Evolutionary conservation across 2,113 vertebrate genomes (phyloP).

Genomic region (Elephantulus edwardii): DNA sequence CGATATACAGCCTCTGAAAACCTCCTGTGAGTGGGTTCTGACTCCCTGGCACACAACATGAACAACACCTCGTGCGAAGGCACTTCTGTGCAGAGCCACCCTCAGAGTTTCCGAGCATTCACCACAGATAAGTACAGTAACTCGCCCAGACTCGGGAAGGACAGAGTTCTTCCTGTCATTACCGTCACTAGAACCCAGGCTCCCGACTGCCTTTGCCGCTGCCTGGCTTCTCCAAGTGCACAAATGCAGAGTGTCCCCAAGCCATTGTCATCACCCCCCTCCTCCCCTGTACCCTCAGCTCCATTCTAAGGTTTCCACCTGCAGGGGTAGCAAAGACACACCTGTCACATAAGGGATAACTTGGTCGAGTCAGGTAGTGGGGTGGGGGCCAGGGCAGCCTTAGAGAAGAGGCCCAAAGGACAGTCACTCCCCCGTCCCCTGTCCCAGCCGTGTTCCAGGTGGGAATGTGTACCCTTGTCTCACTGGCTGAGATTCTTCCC

Average conservation of each 20-base stretch:
- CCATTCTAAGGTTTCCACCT: background rate
- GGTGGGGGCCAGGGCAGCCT: background rate
- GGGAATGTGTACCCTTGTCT: background rate
- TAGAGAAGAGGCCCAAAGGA: background rate
- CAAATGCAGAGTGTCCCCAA: background rate
- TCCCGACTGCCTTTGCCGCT: background rate
- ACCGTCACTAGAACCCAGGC: background rate
- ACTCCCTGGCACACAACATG: background rate
- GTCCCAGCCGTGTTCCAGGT: too few species aligned
- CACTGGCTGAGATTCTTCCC: background rate
- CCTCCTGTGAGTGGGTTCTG: too few species aligned
- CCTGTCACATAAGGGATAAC: too few species aligned
- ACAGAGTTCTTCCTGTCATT: too few species aligned
- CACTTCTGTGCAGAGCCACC: background rate
- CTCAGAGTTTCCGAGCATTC: background rate
- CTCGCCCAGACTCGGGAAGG: background rate
- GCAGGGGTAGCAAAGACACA: background rate
- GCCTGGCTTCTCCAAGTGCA: background rate
- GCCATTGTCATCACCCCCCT: background rate
- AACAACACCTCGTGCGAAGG: accelerated
- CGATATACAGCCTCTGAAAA: too few species aligned
- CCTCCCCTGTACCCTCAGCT: background rate
- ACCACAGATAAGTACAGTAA: background rate
- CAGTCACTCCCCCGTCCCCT: background rate
- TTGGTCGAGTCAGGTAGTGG: background rate